phyloP scores from a whole-genome alignment of 2,797 vertebrate species.

The Crax fasciolata region DNA sequence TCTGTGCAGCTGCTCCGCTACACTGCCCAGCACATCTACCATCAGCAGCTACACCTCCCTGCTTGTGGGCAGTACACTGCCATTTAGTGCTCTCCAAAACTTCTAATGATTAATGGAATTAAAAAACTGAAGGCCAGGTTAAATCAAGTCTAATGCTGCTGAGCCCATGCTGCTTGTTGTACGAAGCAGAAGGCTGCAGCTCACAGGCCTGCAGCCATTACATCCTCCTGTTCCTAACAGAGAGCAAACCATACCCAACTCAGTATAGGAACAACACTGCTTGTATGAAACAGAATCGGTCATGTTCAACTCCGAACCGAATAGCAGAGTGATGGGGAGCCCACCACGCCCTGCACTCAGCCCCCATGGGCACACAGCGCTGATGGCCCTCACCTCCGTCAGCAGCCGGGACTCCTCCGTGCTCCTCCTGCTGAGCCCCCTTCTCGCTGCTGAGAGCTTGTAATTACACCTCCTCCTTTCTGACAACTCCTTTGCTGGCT shows the following conservation, averaged over 20 bases:
- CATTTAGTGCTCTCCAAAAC: neutral
- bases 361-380: neutral
- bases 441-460: neutral
- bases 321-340: neutral
- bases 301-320: accelerated
- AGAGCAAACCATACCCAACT: accelerated
- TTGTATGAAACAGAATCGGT: neutral
- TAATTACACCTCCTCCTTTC: neutral
- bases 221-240: neutral
- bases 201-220: neutral
- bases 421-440: neutral
- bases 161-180: neutral
- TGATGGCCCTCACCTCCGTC: accelerated
- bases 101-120: neutral
- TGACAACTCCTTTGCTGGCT: neutral
- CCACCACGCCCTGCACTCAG: neutral
- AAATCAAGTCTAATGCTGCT: neutral
- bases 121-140: neutral
- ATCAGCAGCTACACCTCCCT: neutral
- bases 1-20: neutral
- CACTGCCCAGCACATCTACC: neutral
- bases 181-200: neutral
- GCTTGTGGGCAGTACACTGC: no score
- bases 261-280: neutral
- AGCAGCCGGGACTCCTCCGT: neutral